Percentiles rank a stretch among this genome's conserved stretches.
Evolutionary conservation across 2,888 invertebrate genomes (phyloP).

Genomic region (Apantesis nais): DNA sequence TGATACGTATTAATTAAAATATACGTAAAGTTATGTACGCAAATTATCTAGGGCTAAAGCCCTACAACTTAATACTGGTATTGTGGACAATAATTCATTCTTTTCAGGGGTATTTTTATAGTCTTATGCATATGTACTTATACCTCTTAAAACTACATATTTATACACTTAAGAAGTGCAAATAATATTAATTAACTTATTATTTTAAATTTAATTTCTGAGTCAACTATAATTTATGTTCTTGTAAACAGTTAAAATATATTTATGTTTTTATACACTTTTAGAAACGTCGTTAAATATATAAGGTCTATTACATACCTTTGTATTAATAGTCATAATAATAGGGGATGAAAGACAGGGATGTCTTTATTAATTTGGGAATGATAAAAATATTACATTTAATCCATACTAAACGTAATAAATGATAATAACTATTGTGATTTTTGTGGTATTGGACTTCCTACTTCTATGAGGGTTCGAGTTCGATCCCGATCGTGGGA

Average conservation of each 20-base stretch:
- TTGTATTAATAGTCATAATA: neutral
- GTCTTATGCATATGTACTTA: neutral
- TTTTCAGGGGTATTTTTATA: neutral
- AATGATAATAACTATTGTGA: neutral
- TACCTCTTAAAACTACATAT: neutral
- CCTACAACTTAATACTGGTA: neutral
- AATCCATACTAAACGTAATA: neutral
- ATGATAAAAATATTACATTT: neutral
- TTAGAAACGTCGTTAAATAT: slow-evolving; percentile 1
- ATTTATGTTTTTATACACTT: neutral
- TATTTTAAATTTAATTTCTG: neutral
- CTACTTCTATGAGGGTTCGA: too few species aligned
- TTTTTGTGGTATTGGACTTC: neutral
- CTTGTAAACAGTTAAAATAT: neutral
- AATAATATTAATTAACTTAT: neutral
- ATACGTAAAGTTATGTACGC: neutral
- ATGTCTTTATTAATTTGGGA: neutral
- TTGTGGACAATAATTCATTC: neutral
- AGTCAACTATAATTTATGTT: neutral
- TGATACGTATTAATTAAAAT: neutral
- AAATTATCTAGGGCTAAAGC: neutral
- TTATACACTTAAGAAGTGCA: neutral
- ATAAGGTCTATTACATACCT: neutral
- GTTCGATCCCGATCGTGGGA: too few species aligned
- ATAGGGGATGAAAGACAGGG: neutral